These are phyloP conservation scores for Moxostoma hubbsi DNA, from an alignment of 2,797 vertebrate species.

Conservation along the genomic window DNA sequence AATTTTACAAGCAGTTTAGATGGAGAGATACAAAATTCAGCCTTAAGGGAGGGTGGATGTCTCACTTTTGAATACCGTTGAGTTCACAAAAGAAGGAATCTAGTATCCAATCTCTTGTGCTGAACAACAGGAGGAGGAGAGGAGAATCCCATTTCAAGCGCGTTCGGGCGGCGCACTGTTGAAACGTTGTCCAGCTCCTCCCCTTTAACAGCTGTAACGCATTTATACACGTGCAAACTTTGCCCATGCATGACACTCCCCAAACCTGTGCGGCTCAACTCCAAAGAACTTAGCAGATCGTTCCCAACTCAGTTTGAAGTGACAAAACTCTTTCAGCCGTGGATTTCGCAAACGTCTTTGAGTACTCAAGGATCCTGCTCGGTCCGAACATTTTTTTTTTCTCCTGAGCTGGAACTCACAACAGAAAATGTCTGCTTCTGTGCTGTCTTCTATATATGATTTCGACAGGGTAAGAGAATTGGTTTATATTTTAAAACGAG, in stretches of 20 bases:
- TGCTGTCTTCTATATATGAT: conserved; percentile 95
- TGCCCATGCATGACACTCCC: conserved; percentile 52
- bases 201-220: conserved; percentile 68
- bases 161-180: conserved; percentile 62
- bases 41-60: background rate
- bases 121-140: background rate
- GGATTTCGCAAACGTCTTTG: conserved; percentile 51
- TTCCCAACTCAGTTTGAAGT: conserved; percentile 14
- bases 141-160: conserved; percentile 16
- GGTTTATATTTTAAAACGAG: background rate
- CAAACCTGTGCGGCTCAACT: conserved; percentile 37
- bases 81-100: background rate
- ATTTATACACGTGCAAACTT: conserved; percentile 62
- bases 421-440: conserved; percentile 89
- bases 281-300: conserved; percentile 31
- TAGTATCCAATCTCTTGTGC: no score
- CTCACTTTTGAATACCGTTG: background rate
- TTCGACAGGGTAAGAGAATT: conserved; percentile 90
- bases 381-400: conserved; percentile 77
- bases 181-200: conserved; percentile 67
- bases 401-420: conserved; percentile 76
- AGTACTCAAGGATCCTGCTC: conserved; percentile 80
- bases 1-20: background rate
- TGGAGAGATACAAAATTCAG: background rate
- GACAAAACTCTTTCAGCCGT: conserved; percentile 19